Evolutionary conservation across 92 coral and sea anemone species (phyloP).

Genomic region (Epizoanthus stellaris): DNA sequence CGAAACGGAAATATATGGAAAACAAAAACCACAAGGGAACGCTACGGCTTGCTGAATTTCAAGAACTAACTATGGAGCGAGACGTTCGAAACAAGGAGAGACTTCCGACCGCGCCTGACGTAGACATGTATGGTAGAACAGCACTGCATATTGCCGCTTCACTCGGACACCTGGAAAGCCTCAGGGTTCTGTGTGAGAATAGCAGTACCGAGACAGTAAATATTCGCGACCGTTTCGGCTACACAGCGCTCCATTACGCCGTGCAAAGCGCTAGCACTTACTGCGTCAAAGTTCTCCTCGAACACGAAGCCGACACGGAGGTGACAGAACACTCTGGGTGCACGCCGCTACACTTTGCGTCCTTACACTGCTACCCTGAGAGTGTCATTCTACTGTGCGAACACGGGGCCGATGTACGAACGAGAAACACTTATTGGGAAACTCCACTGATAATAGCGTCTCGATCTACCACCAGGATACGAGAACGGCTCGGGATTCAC

Average conservation of each 20-base stretch:
- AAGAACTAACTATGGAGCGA: not conserved
- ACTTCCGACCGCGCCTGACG: not conserved
- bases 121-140: constrained; percentile 54
- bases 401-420: constrained; percentile 69
- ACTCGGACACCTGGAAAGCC: constrained; percentile 38
- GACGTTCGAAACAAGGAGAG: not conserved
- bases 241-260: constrained; percentile 70
- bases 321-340: constrained; percentile 20
- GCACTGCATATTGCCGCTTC: constrained; percentile 56
- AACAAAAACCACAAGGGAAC: not conserved
- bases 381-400: constrained; percentile 65
- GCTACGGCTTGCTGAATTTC: not conserved
- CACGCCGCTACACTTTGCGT: constrained; percentile 74
- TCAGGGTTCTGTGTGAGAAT: constrained; percentile 40
- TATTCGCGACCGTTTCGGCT: constrained; percentile 62
- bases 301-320: constrained; percentile 46
- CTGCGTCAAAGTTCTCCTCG: constrained; percentile 57
- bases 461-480: constrained; percentile 57
- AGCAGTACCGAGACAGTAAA: constrained; percentile 39
- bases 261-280: constrained; percentile 56
- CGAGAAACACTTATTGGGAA: constrained; percentile 53
- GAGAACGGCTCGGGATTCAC: constrained; percentile 62
- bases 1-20: not conserved
- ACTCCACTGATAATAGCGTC: constrained; percentile 70
- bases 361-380: constrained; percentile 59